Percentiles rank a stretch among this genome's conserved stretches.
phyloP scores from a whole-genome alignment of 1,140 invertebrate species.

The Rhizoglyphus robini region DNA sequence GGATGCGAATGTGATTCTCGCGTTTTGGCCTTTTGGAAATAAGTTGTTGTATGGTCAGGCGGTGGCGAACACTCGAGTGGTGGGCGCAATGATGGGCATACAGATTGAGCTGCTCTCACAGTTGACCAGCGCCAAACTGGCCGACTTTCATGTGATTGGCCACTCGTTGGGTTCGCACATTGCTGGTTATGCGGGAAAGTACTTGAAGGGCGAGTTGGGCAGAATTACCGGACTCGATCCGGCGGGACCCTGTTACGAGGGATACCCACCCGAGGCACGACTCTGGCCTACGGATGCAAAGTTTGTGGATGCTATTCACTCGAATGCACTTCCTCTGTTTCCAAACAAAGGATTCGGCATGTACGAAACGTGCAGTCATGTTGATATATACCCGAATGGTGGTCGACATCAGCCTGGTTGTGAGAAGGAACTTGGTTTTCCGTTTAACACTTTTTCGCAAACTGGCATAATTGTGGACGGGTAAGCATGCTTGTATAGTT shows the following conservation, averaged over 20 bases:
- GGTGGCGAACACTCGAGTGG: constrained; percentile 48
- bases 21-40: constrained; percentile 6
- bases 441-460: constrained; percentile 17
- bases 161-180: constrained; percentile 25
- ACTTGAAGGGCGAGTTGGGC: constrained; percentile 24
- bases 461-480: constrained; percentile 29
- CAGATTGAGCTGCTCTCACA: constrained; percentile 32
- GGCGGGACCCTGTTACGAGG: constrained; percentile 64
- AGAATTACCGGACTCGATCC: constrained; percentile 38
- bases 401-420: constrained; percentile 56
- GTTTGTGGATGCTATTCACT: constrained; percentile 62
- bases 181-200: constrained; percentile 23
- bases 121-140: neutral
- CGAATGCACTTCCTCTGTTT: constrained; percentile 51
- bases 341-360: constrained; percentile 43
- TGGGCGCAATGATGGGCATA: constrained; percentile 46
- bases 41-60: constrained; percentile 29
- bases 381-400: constrained; percentile 60
- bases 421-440: constrained; percentile 36
- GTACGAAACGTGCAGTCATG: constrained; percentile 34
- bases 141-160: constrained; percentile 52
- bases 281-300: constrained; percentile 50
- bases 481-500: neutral
- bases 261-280: constrained; percentile 47
- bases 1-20: constrained; percentile 18